phyloP scores from a whole-genome alignment of 2,113 vertebrate species.

The Ailuropoda melanoleuca region DNA sequence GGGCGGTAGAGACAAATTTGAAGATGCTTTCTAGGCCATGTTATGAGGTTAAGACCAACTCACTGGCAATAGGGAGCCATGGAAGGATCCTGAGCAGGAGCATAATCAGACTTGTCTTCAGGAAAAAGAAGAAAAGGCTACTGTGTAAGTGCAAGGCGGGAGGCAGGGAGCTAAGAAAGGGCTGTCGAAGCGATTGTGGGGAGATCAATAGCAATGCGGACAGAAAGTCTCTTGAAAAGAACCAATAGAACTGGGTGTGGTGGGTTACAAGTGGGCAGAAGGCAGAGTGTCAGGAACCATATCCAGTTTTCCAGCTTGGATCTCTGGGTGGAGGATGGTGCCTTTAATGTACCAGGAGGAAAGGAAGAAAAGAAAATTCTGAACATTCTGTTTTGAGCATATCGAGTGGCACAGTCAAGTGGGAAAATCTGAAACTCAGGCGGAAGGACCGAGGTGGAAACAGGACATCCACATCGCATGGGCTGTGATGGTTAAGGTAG shows the following conservation, averaged over 20 bases:
- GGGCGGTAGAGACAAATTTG: not conserved
- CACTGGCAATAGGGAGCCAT: not conserved
- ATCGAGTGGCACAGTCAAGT: fast-evolving
- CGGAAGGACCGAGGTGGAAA: not conserved
- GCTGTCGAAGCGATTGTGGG: not conserved
- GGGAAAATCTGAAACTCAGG: not conserved
- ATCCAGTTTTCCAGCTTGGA: not conserved
- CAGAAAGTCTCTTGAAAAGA: not conserved
- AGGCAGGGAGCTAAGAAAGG: not conserved
- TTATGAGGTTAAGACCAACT: not conserved
- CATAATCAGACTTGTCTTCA: not conserved
- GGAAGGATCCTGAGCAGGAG: not conserved
- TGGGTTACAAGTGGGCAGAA: not conserved
- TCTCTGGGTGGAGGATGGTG: not conserved
- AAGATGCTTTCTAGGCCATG: not conserved
- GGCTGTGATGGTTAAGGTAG: not conserved
- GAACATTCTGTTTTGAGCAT: not conserved
- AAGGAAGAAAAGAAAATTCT: not conserved
- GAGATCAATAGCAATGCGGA: not conserved
- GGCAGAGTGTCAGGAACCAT: not conserved
- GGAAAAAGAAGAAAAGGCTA: not conserved
- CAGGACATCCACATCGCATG: too few species aligned
- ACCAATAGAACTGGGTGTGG: not conserved
- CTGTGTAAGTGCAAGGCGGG: not conserved
- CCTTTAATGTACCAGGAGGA: not conserved